A percentile compares a stretch with the other conserved stretches of the same genome.
phyloP scores from a whole-genome alignment of 2,113 vertebrate genomes.

The Thryonomys swinderianus region DNA sequence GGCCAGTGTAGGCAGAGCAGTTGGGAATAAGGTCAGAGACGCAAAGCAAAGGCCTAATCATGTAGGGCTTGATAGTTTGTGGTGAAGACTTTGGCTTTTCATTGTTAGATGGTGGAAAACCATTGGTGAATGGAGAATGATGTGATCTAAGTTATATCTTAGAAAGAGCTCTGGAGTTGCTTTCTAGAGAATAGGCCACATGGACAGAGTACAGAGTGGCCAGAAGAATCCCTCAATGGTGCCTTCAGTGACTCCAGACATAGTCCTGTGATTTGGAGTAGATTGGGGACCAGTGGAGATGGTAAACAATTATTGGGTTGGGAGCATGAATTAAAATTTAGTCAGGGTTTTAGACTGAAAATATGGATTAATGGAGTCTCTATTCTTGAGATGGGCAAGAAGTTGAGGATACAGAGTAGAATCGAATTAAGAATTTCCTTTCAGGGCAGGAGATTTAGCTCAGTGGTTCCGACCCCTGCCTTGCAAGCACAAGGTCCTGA shows the following conservation, averaged over 20 bases:
- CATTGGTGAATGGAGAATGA: not conserved
- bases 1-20: not conserved
- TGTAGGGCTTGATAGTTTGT: not conserved
- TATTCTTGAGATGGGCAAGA: not conserved
- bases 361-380: not conserved
- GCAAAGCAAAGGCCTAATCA: not conserved
- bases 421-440: slow-evolving; percentile 7
- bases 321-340: not conserved
- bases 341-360: not conserved
- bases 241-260: not conserved
- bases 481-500: too few relatives aligned
- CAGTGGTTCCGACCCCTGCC: too few relatives aligned
- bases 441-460: too few relatives aligned
- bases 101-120: not conserved
- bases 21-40: not conserved
- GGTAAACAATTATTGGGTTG: not conserved
- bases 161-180: not conserved
- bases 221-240: not conserved
- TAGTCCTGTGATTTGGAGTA: not conserved
- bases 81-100: not conserved
- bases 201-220: not conserved
- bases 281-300: not conserved
- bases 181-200: not conserved
- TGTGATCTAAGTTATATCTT: not conserved
- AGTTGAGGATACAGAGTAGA: not conserved